These are phyloP conservation scores for Hemithea aestivaria DNA, from an alignment of 2,888 invertebrate genomes.

Conservation along the genomic window DNA sequence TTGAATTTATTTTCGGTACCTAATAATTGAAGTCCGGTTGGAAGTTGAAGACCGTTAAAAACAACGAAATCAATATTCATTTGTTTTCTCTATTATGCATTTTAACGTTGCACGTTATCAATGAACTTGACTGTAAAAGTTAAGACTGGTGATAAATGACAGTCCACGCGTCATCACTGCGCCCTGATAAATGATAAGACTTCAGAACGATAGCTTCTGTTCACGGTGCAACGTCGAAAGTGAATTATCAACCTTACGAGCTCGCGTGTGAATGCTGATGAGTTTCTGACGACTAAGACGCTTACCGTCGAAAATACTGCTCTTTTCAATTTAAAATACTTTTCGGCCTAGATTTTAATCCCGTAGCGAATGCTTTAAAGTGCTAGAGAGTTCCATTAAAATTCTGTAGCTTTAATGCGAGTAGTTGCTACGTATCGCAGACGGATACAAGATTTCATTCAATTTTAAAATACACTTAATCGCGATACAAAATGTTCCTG, in stretches of 20 bases:
- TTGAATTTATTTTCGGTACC: no score
- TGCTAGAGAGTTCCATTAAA: constrained; percentile 8
- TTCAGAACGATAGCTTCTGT: not conserved
- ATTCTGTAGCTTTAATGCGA: no score
- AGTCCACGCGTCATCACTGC: constrained; percentile 4
- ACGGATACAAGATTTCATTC: no score
- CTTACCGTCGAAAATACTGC: constrained; percentile 21
- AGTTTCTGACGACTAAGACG: constrained; percentile 38
- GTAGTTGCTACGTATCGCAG: no score
- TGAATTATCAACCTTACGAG: constrained; percentile 38
- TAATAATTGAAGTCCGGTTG: no score
- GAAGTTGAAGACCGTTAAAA: no score
- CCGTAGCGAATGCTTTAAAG: constrained; percentile 25
- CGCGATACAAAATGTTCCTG: no score
- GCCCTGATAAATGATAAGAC: constrained; percentile 6
- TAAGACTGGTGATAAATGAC: constrained; percentile 3
- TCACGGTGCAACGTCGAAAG: constrained; percentile 25
- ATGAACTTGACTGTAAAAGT: constrained; percentile 1
- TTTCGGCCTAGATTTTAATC: not conserved
- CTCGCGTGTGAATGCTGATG: constrained; percentile 40
- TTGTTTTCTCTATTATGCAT: no score
- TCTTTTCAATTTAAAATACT: constrained; percentile 12
- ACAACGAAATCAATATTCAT: no score
- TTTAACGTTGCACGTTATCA: not conserved
- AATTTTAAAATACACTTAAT: no score